Percentiles rank a stretch among this genome's conserved stretches.
Evolutionary conservation across 2,888 invertebrate genomes (phyloP).

Genomic region (Eueremaeus valkanovi): DNA sequence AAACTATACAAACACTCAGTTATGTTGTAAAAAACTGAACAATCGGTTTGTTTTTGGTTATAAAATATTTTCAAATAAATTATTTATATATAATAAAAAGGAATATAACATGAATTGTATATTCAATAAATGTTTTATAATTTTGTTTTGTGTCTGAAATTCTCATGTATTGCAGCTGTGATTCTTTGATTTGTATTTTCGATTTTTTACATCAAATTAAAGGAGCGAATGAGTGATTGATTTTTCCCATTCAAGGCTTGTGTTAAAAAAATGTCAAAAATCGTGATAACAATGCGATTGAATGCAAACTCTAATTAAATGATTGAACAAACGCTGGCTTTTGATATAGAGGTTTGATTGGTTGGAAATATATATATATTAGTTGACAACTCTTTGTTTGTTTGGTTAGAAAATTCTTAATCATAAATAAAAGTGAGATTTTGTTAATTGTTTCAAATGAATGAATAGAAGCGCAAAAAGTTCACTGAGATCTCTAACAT

Average conservation of each 20-base stretch:
- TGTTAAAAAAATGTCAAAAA: background rate
- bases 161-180: constrained; percentile 12
- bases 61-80: constrained; percentile 8
- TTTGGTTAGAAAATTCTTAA: too few species aligned
- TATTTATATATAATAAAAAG: background rate
- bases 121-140: constrained; percentile 1
- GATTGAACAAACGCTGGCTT: background rate
- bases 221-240: background rate
- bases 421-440: background rate
- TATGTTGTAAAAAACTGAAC: too few species aligned
- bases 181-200: background rate
- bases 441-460: background rate
- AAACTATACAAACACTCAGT: too few species aligned
- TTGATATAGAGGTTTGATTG: background rate
- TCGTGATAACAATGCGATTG: constrained; percentile 17
- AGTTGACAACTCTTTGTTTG: constrained; percentile 1
- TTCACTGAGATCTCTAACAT: constrained; percentile 16
- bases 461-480: background rate
- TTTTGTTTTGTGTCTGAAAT: background rate
- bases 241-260: constrained; percentile 7
- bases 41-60: background rate
- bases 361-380: background rate
- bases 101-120: constrained; percentile 3
- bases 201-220: background rate
- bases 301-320: constrained; percentile 19